Evolutionary conservation across 2,797 vertebrate species (phyloP).

Genomic region (Urosaurus nigricauda): DNA sequence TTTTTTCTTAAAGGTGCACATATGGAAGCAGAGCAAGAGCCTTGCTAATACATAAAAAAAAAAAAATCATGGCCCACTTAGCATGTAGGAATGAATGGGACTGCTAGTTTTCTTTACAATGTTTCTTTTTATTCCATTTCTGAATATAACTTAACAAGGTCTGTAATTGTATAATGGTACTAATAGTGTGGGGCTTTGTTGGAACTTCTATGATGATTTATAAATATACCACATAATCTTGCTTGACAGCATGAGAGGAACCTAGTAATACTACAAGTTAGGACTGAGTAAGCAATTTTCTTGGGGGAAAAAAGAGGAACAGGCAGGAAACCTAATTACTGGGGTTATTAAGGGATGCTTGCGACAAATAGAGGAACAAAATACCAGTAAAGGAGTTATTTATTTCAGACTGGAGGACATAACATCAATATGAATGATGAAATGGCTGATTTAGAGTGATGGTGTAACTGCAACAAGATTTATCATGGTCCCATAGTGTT

Average conservation of each 20-base stretch:
- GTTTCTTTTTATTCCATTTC: conserved; percentile 6
- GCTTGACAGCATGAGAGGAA: background rate
- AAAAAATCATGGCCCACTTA: background rate
- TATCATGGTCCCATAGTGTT: too few species aligned
- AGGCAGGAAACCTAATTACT: background rate
- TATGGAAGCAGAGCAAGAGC: fast-evolving
- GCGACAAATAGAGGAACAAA: too few species aligned
- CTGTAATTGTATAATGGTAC: background rate
- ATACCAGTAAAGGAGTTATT: background rate
- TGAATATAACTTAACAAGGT: background rate
- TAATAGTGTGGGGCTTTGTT: background rate
- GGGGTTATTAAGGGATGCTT: background rate
- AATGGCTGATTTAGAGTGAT: background rate
- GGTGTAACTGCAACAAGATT: too few species aligned
- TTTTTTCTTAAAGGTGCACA: background rate
- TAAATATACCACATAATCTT: background rate
- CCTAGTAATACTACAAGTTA: background rate
- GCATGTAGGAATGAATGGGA: fast-evolving
- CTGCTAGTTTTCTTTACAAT: background rate
- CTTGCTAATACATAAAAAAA: fast-evolving
- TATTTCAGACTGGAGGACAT: background rate
- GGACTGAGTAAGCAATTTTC: background rate
- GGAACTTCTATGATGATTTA: background rate
- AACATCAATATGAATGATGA: background rate
- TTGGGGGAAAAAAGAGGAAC: background rate